Evolutionary conservation across 1,140 invertebrate genomes (phyloP).

Genomic region (Forficula auricularia): DNA sequence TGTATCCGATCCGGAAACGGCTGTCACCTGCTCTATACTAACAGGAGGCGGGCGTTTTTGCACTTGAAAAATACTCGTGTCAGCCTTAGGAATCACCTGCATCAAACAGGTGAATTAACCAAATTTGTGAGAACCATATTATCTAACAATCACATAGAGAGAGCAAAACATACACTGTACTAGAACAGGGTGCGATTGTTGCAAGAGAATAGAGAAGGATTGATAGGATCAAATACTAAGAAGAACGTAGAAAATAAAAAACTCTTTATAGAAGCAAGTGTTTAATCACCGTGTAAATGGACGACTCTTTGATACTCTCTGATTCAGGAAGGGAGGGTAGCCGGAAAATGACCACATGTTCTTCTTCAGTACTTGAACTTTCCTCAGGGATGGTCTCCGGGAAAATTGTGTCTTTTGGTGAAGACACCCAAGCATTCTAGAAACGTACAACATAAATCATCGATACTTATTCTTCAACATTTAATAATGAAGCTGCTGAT

Average conservation of each 20-base stretch:
- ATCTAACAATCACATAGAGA: too few species aligned
- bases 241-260: constrained; percentile 4
- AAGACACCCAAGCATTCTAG: constrained; percentile 53
- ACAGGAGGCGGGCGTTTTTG: constrained; percentile 27
- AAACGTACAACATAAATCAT: constrained; percentile 9
- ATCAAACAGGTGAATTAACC: too few species aligned
- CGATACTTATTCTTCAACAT: not conserved
- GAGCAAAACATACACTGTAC: too few species aligned
- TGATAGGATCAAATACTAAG: too few species aligned
- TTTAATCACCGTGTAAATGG: constrained; percentile 42
- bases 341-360: constrained; percentile 70
- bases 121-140: too few species aligned
- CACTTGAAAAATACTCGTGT: constrained; percentile 38
- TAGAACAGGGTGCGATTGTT: too few species aligned
- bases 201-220: too few species aligned
- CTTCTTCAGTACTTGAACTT: constrained; percentile 76
- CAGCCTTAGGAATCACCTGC: constrained; percentile 24
- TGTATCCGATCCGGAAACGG: constrained; percentile 27
- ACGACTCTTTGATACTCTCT: constrained; percentile 34
- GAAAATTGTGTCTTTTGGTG: constrained; percentile 68
- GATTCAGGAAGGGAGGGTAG: constrained; percentile 51
- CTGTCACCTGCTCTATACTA: constrained; percentile 29
- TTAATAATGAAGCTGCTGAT: constrained; percentile 4
- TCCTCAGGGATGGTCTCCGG: constrained; percentile 84
- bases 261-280: not conserved